Evolutionary conservation across 2,797 vertebrate species (phyloP).

Genomic region (Anas georgica): DNA sequence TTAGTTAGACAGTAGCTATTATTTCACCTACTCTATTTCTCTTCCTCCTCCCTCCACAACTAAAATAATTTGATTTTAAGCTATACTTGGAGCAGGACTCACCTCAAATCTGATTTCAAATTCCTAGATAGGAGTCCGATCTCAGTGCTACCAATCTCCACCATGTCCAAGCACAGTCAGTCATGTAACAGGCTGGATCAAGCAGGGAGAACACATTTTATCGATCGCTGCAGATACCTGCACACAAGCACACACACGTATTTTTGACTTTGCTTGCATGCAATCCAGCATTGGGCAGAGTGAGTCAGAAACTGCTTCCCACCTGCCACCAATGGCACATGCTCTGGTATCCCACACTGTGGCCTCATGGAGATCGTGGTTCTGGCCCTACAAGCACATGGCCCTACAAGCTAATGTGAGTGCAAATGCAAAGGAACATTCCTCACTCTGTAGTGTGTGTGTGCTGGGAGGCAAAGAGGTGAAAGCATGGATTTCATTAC

Average conservation of each 20-base stretch:
- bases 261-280: accelerated
- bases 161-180: background rate
- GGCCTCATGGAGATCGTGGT: accelerated
- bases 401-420: background rate
- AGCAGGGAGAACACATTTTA: background rate
- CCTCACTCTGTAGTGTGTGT: too few species aligned
- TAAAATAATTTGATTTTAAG: conserved; percentile 33
- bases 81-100: background rate
- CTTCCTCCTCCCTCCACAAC: background rate
- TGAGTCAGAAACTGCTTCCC: background rate
- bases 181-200: background rate
- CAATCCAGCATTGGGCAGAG: background rate
- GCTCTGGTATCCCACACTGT: accelerated
- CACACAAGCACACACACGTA: background rate
- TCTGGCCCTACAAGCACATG: background rate
- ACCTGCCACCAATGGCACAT: accelerated
- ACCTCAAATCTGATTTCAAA: conserved; percentile 12
- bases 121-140: background rate
- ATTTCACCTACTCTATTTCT: conserved; percentile 25
- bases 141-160: background rate
- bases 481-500: background rate
- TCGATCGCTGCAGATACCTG: background rate
- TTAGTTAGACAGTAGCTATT: conserved; percentile 26
- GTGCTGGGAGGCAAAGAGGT: background rate
- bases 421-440: accelerated